A percentile compares a stretch with the other conserved stretches of the same genome.
phyloP scores from a whole-genome alignment of 2,888 invertebrate genomes.

The Drosophila anomelani region DNA sequence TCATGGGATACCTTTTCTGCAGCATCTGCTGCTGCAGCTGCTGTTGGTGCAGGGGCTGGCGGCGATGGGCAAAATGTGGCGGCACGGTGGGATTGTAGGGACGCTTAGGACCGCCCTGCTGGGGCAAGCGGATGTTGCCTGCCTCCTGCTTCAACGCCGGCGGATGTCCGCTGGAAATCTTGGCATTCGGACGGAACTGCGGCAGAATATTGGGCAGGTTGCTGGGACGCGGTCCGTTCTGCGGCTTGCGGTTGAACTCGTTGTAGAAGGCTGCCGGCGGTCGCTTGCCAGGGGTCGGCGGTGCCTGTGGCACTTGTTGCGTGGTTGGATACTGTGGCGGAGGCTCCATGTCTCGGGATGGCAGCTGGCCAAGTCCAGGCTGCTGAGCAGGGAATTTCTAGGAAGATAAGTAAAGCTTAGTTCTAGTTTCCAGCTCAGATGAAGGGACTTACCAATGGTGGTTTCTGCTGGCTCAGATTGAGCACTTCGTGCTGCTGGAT shows the following conservation, averaged over 20 bases:
- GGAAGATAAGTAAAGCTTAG: not conserved
- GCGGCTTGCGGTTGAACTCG: constrained; percentile 81
- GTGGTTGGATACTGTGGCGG: constrained; percentile 76
- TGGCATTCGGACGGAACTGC: constrained; percentile 89
- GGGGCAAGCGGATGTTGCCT: constrained; percentile 81
- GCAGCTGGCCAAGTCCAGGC: constrained; percentile 61
- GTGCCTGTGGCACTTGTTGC: constrained; percentile 38
- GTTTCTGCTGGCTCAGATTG: constrained; percentile 81
- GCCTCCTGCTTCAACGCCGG: constrained; percentile 80
- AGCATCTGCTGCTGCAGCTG: constrained; percentile 71
- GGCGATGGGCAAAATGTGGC: constrained; percentile 82
- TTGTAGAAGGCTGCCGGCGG: constrained; percentile 68
- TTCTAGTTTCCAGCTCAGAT: not conserved
- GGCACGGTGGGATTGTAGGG: constrained; percentile 64
- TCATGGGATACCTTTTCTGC: constrained; percentile 80
- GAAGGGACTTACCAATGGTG: constrained; percentile 74
- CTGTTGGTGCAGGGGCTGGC: constrained; percentile 67
- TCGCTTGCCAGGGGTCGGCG: constrained; percentile 35
- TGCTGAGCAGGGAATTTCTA: constrained; percentile 62
- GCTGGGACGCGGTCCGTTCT: constrained; percentile 59
- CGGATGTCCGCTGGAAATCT: constrained; percentile 85
- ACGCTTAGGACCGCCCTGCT: constrained; percentile 67
- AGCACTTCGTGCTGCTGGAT: constrained; percentile 83
- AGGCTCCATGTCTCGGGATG: constrained; percentile 83
- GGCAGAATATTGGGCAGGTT: constrained; percentile 89